Base-by-base conservation (phyloP, 23 tunicate genomes). In the Clavelina lepadiformis region DNA sequence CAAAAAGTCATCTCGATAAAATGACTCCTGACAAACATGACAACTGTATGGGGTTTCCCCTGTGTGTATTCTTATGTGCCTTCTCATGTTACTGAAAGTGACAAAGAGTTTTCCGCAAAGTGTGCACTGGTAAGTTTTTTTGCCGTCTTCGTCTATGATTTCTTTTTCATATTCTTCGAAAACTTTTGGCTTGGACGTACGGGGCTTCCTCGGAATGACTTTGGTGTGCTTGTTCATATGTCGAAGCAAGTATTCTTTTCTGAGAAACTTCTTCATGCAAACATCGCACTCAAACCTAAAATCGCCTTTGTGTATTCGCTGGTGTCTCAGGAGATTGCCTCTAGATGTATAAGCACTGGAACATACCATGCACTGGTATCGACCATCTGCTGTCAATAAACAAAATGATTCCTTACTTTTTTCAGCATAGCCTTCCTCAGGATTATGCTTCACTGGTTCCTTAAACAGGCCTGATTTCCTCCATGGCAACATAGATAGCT, bases 21-120 rank as follows among this genome's bases (percentile, higher is more conserved):
- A 66, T 28, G 28, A 26, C 47, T 66, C 57, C 3, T 46, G 56
- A 69, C 75, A 69, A 11, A n/a, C 5, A 3, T 3, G 2, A 32
- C 75, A 69, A 3, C 46, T 46, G 54, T 55, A 69, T 52, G 75
- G 75, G 33, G 53, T 55, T 30, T 55, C 65, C 3, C 65, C 75
- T 25, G 65, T 55, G 27, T 69, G 75, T 18, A 35, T 24, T 15
- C 65, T 29, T 31, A 53, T 55, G 28, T 69, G 75, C 23, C 75
- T 22, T 31, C 19, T 22, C 28, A 69, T 24, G 32, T 69, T 69
- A 31, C 47, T 8, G 3, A 22, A 4, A 4, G 24, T 3, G n/a
- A 32, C 44, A 35, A 69, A 69, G 4, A 50, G 32, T 2, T 53
- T 31, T 3, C 24, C 20, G 49, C 75, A 69, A 56, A 34, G 11